Evolutionary conservation across 2,888 invertebrate species (phyloP), one percentile per base, ranked within the genome.

Genomic region (Synergus itoensis): DNA sequence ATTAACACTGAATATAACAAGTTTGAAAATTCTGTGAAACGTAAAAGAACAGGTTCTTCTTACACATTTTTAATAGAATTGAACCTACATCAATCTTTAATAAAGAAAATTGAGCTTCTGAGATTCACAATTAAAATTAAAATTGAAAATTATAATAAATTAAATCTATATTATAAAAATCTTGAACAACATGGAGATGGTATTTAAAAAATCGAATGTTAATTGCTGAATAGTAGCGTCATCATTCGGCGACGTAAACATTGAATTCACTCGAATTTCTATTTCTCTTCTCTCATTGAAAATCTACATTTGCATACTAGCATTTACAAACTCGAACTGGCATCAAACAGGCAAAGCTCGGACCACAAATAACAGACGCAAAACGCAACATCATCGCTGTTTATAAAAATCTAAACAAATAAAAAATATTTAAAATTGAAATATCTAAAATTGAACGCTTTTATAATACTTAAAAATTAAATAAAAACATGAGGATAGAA

Each of bases 301-400:
- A 48, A 48, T 53, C 28, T 28, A 36, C 48, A 69, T 69, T 69
- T 69, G 69, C 69, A 69, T 69, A 53, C 69, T 48, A 69, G 69
- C 67, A 40, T 36, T 64, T 36, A 40, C 64, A 64, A 64, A 64
- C 64, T 64, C 40, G 5, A 36, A 64, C 64, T 69, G 28, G 48
- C 36, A n/a, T n/a, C 69, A 16, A 48, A 14, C 53, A 69, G 48
- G 48, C 69, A 53, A 69, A n/a, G n/a, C 69, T 48, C 48, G 16
- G 48, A 69, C 36, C 69, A 53, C 36, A 69, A 69, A n/a, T n/a
- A n/a, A 21, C 36, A 36, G 36, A 69, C 36, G 48, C 48, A 53
- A 48, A 69, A 41, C 18, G 12, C 16, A 67, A 65, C 21, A 43
- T 43, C 48, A 69, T 28, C n/a, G 11, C 4, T 48, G 48, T 28